Evolutionary conservation across 1,140 invertebrate species (phyloP).

Genomic region (Zaprionus ghesquierei): DNA sequence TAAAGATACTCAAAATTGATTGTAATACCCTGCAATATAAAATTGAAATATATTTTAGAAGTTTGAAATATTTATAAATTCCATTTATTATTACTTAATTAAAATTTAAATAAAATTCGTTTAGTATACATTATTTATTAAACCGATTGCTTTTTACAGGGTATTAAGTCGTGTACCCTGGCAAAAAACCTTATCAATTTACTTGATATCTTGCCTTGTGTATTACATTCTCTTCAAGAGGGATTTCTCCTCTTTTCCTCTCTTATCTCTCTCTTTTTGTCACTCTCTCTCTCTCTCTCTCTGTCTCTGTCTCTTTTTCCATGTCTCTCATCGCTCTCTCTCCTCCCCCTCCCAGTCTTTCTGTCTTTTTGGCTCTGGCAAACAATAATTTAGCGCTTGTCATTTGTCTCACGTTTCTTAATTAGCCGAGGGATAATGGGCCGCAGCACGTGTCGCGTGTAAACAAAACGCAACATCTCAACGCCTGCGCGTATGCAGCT

Average conservation of each 20-base stretch:
- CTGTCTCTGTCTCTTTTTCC: background rate
- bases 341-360: too few species aligned
- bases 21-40: too few species aligned
- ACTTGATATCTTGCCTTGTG: background rate
- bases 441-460: constrained; percentile 59
- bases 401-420: constrained; percentile 79
- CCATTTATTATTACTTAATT: too few species aligned
- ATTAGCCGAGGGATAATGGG: constrained; percentile 75
- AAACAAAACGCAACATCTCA: constrained; percentile 35
- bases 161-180: background rate
- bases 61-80: too few species aligned
- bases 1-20: too few species aligned
- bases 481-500: constrained; percentile 40
- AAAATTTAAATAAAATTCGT: too few species aligned
- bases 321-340: too few species aligned
- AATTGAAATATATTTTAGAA: too few species aligned
- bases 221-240: background rate
- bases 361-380: constrained; percentile 19
- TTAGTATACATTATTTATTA: too few species aligned
- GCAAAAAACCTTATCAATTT: background rate
- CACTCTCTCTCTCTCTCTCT: background rate
- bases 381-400: constrained; percentile 68
- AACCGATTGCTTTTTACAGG: background rate
- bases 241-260: background rate
- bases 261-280: background rate